Evolutionary conservation across 2,888 invertebrate species (phyloP), one percentile per base, ranked within the genome.

Genomic region (Leptinotarsa peninsularis): DNA sequence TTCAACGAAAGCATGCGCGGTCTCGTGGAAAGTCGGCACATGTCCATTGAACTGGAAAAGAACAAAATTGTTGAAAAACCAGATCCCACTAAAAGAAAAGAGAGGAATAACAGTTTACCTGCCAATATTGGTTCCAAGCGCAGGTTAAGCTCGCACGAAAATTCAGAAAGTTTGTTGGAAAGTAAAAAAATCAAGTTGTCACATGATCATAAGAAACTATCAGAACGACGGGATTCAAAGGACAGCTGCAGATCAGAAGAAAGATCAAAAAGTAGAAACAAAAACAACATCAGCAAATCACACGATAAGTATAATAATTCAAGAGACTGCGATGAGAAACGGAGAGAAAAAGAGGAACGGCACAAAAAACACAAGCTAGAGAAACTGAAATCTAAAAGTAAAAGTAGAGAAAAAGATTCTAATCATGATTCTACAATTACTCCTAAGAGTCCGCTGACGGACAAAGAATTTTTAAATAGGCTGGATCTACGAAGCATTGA

Each of bases 61-160:
- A 86, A 85, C 71, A 79, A 80, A 66, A 72, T 73, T 54, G 79
- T 79, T 56, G 80, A 79, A 58, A 86, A 83, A 80, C 81, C 77
- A 49, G 87, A 86, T 82, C 81, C 83, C 10, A 84, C 81, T 68
- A 91, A 91, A 86, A 88, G 91, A 60, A 92, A 92, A 87, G 92
- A 93, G 83, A 89, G 92, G 66, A 89, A 91, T 74, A 92, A 91
- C 86, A 92, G 91, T 86, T 88, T 92, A 81, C 93, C 93, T 4
- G 91, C 93, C 4, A 91, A 91, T 76, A 91, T 93, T 49, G 91
- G 93, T 0, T 89, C 91, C 74, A 96, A 96, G 87, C 90, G 96
- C 70, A 91, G 95, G 76, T 91, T 94, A 84, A 95, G 95, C 79
- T 94, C 94, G 1, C 95, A 95, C 85, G 95, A 95, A 75, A 91